Conservation (phyloP, 2,113 vertebrate genomes). For the Strix aluco region DNA sequence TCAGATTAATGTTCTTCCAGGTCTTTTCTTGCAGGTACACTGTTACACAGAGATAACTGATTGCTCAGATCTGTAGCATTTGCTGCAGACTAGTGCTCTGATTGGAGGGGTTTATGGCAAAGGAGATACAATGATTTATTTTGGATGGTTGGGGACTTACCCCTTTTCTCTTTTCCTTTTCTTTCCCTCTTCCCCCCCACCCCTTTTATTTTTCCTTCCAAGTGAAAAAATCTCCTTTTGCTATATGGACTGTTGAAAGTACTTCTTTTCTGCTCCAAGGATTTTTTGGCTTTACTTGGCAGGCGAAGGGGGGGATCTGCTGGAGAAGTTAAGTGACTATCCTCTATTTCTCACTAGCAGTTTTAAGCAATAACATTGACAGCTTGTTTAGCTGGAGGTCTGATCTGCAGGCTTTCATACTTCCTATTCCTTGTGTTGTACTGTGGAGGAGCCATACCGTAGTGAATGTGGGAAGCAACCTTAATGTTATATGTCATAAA, state of each 20-base stretch:
- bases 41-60: constrained; percentile 49
- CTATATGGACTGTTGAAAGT: neutral
- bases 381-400: neutral
- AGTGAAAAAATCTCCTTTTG: neutral
- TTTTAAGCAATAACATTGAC: neutral
- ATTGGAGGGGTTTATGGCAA: neutral
- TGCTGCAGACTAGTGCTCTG: neutral
- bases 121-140: neutral
- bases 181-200: neutral
- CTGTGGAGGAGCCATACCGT: neutral
- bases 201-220: neutral
- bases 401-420: neutral
- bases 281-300: neutral
- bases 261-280: neutral
- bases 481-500: neutral
- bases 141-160: neutral
- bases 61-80: neutral
- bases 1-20: constrained; percentile 56
- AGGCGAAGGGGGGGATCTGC: neutral
- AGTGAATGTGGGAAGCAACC: neutral
- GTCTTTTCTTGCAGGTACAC: constrained; percentile 50
- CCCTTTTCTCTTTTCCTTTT: neutral
- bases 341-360: neutral
- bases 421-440: neutral
- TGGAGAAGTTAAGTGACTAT: neutral